Conservation (phyloP, 2,113 vertebrate species). For the Sander lucioperca region DNA sequence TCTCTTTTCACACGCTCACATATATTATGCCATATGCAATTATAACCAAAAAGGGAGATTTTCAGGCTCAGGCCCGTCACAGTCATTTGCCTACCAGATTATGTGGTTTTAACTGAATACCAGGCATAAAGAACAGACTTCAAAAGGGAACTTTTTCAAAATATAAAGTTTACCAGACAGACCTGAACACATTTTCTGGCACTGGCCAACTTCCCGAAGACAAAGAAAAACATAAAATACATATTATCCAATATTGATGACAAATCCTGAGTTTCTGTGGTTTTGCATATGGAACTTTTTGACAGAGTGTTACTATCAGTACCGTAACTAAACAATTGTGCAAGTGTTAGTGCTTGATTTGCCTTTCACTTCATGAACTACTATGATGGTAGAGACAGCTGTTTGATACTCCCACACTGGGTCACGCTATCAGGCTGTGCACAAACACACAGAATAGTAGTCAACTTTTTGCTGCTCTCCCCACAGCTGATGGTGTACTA, state of each 20-base stretch:
- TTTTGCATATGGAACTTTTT: slow-evolving; percentile 64
- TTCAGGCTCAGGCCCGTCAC: slow-evolving; percentile 58
- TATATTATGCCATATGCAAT: slow-evolving; percentile 37
- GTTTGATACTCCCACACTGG: slow-evolving; percentile 74
- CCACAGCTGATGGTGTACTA: slow-evolving; percentile 36
- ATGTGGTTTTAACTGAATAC: slow-evolving; percentile 61
- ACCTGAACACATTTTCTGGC: slow-evolving; percentile 22
- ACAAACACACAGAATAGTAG: slow-evolving; percentile 16
- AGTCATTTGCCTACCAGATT: slow-evolving; percentile 75
- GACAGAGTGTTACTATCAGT: slow-evolving; percentile 76
- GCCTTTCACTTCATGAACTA: slow-evolving; percentile 35
- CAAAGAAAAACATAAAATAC: slow-evolving; percentile 16
- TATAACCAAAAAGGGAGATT: slow-evolving; percentile 68
- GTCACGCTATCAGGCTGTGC: slow-evolving; percentile 33
- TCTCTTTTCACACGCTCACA: slow-evolving; percentile 48
- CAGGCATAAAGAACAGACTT: slow-evolving; percentile 36
- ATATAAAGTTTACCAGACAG: slow-evolving; percentile 9
- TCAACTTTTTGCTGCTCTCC: slow-evolving; percentile 8
- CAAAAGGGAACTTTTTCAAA: slow-evolving; percentile 56
- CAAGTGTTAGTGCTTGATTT: slow-evolving; percentile 37
- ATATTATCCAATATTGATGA: slow-evolving; percentile 64
- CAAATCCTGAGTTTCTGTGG: slow-evolving; percentile 75
- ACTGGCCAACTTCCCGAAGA: slow-evolving; percentile 42
- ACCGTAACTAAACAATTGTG: slow-evolving; percentile 48
- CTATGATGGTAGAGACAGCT: slow-evolving; percentile 55